Evolutionary conservation across 1,140 invertebrate genomes (phyloP), one percentile per base, ranked within the genome.

Genomic region (Pogonomyrmex barbatus): DNA sequence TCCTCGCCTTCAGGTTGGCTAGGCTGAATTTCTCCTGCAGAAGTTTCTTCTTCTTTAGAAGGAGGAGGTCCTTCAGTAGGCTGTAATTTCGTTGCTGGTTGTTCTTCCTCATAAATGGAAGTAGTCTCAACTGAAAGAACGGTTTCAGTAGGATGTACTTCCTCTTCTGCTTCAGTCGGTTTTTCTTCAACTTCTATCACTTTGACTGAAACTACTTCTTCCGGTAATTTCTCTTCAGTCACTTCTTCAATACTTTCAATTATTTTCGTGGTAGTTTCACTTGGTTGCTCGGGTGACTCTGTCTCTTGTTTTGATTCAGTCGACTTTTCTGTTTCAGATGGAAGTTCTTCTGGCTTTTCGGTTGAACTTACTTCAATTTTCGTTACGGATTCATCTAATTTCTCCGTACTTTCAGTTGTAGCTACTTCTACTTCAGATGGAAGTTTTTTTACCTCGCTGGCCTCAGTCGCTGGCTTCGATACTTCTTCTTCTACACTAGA

Each of bases 251-350:
- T 1, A 14, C 39, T n/a, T 67, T 87, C 85, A n/a, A 65, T 78
- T 9, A 67, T 39, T 85, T 83, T 73, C 54, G 67, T 56, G 36
- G 62, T 70, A 42, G 47, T 76, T 85, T 65, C 65, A 77, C 36
- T 8, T 63, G 79, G 65, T 79, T 87, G 56, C 33, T 78, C 77
- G 0, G 77, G 39, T 9, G 3, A 5, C 4, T 50, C 78, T 54
- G 54, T 88, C 85, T 87, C 86, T 65, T 76, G 73, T 81, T 45
- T 85, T 39, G 5, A 24, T 65, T 73, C 58, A 50, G 65, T 6
- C 36, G 88, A 78, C 36, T 75, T 92, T 84, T 91, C 89, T 60
- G 91, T 86, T 90, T 94, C 86, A 45, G 85, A 14, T 65, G 88
- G 39, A 60, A 3, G 1, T 52, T 54, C 9, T 30, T 86, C 78